A percentile compares a stretch with the other conserved stretches of the same genome.
Conservation (phyloP, 2,888 invertebrate species). For the Drosophila kuntzei region DNA sequence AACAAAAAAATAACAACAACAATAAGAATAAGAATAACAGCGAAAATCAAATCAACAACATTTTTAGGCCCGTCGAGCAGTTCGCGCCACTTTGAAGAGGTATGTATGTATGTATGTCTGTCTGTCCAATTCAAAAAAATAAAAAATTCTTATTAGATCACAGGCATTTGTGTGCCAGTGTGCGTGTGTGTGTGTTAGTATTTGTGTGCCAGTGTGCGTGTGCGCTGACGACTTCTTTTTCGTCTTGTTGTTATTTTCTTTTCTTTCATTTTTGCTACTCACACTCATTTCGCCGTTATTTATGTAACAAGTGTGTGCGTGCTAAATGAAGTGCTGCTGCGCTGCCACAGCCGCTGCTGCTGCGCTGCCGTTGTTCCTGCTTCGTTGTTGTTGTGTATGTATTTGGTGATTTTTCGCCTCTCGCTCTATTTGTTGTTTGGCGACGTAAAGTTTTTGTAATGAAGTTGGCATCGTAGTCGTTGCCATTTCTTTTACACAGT, state of each 20-base stretch:
- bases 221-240: slow-evolving; percentile 57
- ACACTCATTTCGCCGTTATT: slow-evolving; percentile 81
- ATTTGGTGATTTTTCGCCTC: slow-evolving; percentile 54
- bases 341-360: background rate
- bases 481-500: slow-evolving; percentile 2
- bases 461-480: slow-evolving; percentile 32
- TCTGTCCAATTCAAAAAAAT: slow-evolving; percentile 52
- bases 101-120: slow-evolving; percentile 50
- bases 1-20: slow-evolving; percentile 42
- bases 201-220: slow-evolving; percentile 25
- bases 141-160: slow-evolving; percentile 65
- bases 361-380: background rate
- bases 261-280: slow-evolving; percentile 56
- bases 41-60: slow-evolving; percentile 51
- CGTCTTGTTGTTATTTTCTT: slow-evolving; percentile 51
- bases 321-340: slow-evolving; percentile 68
- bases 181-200: slow-evolving; percentile 29
- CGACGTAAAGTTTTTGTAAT: slow-evolving; percentile 39
- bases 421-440: slow-evolving; percentile 32
- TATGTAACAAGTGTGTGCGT: slow-evolving; percentile 83
- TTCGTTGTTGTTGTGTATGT: slow-evolving; percentile 36
- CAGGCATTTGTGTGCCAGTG: slow-evolving; percentile 35
- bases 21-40: slow-evolving; percentile 38
- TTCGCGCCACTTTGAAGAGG: slow-evolving; percentile 77
- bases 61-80: slow-evolving; percentile 57